A percentile compares a stretch with the other conserved stretches of the same genome.
Conservation (phyloP, 2,888 invertebrate species). For the Tiliacea citrago region DNA sequence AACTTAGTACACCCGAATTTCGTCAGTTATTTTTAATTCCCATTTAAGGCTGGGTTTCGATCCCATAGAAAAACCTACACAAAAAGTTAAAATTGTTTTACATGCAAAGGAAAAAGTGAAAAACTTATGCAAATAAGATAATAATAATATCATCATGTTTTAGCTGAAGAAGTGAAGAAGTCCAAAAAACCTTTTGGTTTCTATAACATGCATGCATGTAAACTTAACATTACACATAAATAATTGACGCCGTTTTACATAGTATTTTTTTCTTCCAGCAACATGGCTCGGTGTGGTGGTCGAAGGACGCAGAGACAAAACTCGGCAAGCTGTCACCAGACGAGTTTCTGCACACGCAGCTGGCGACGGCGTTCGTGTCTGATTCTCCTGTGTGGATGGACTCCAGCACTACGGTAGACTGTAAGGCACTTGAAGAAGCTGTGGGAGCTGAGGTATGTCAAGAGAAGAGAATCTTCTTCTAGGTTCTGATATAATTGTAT, state of each 20-base stretch:
- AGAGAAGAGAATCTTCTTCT: not conserved
- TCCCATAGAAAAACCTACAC: no score
- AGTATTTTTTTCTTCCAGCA: constrained; percentile 91
- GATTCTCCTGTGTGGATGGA: constrained; percentile 99
- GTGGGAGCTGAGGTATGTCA: constrained; percentile 93
- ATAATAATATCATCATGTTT: not conserved
- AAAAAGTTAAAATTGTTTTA: not conserved
- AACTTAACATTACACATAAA: no score
- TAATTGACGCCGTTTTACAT: not conserved
- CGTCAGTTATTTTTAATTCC: not conserved
- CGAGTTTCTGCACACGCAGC: constrained; percentile 95
- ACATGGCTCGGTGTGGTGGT: constrained; percentile 99
- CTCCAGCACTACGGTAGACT: constrained; percentile 94
- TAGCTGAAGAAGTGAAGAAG: not conserved
- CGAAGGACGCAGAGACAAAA: constrained; percentile 92
- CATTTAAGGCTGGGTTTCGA: no score
- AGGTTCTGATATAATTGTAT: not conserved
- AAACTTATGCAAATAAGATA: not conserved
- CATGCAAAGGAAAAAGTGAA: not conserved
- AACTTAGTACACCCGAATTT: not conserved
- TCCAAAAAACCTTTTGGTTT: not conserved
- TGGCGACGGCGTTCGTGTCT: constrained; percentile 94
- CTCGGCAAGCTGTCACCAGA: constrained; percentile 93
- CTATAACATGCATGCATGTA: not conserved
- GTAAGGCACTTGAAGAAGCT: constrained; percentile 94